These are phyloP conservation scores for Threskiornis aethiopicus DNA, from an alignment of 2,797 vertebrate genomes.

Conservation along the genomic window DNA sequence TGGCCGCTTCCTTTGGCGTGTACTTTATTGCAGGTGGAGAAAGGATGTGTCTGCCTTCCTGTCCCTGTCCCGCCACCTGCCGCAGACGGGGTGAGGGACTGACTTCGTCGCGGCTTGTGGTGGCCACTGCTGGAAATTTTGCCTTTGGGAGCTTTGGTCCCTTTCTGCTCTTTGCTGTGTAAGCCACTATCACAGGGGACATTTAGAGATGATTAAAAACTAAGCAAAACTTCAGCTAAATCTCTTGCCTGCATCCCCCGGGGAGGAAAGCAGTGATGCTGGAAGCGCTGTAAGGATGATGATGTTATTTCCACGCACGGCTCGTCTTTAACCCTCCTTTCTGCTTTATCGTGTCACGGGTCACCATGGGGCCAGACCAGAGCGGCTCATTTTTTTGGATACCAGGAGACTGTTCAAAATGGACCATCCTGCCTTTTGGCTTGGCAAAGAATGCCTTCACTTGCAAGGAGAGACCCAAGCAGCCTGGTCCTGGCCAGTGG, in stretches of 20 bases:
- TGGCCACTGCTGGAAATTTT: background rate
- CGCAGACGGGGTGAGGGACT: background rate
- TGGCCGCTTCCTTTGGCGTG: background rate
- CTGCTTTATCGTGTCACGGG: background rate
- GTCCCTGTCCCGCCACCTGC: fast-evolving
- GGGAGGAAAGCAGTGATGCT: background rate
- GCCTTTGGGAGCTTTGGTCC: background rate
- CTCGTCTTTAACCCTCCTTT: background rate
- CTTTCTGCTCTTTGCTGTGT: background rate
- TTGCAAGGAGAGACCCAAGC: background rate
- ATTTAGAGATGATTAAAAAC: background rate
- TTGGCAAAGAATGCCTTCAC: background rate
- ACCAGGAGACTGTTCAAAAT: background rate
- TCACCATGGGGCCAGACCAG: background rate
- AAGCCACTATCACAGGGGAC: background rate
- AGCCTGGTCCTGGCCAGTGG: background rate
- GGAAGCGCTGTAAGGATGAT: background rate
- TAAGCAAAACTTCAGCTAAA: background rate
- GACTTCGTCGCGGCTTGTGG: background rate
- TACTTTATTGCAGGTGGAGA: background rate
- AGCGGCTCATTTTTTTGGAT: background rate
- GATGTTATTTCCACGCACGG: background rate
- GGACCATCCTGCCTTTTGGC: background rate
- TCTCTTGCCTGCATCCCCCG: background rate
- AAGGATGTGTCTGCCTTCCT: background rate